Base-by-base conservation (phyloP, 2,888 invertebrate species). In the Cerceris rybyensis region DNA sequence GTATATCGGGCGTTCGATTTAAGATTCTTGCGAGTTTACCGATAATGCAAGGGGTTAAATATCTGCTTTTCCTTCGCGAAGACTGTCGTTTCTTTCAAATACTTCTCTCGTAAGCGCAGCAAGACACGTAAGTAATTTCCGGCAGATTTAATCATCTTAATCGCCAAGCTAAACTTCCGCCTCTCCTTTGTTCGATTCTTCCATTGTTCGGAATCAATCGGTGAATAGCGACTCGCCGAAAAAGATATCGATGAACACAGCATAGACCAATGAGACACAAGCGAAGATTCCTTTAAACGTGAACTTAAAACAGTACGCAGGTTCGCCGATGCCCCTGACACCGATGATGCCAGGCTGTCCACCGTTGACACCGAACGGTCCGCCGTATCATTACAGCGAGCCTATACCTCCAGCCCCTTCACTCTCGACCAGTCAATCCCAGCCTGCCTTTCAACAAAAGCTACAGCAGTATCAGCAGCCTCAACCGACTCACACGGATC, bases 341-440 rank as follows among this genome's bases (percentile, higher is more conserved):
- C 92, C 92, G 43, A 89, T 92, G 89, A 92, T 92, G 91, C 91
- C 92, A 28, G 92, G 92, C 14, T 92, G 92, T 84, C 91, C 91
- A 57, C 88, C 91, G 4, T 70, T 92, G 75, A 92, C 92, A 54
- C 92, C 92, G 54, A 92, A 92, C 75, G 92, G 87, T 93, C 95
- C 93, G 91, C 94, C 90, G 91, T 94, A 92, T 93, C 94, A 90
- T 91, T 94, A 93, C 93, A 94, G 82, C 93, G 95, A 93, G 92
- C 94, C 91, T 17, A 92, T 89, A 93, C 95, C 93, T 89, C 93
- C 88, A 91, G 93, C 92, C 84, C 93, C 85, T 68, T 92, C 88
- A 83, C 87, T 92, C 54, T 91, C 92, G 16, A 90, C 89, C 39
- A 91, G 91, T 69, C 92, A 92, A 72, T 91, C 92, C 28, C 92